Evolutionary conservation across 2,797 vertebrate genomes (phyloP), one percentile per base, ranked within the genome.

Genomic region (Echeneis naucrates): DNA sequence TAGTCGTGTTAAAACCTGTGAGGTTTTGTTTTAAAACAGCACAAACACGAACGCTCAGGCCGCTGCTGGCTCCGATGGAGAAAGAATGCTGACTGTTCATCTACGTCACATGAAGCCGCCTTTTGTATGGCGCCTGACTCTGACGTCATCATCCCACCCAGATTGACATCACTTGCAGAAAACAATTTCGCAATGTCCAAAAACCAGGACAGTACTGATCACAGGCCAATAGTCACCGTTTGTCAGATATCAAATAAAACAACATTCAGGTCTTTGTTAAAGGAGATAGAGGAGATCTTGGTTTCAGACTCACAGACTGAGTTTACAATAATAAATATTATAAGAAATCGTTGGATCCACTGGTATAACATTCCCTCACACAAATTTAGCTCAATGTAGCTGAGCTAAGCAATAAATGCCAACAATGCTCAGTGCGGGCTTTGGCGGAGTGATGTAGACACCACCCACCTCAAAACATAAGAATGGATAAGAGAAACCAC

Each of bases 31-130:
- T 56, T 69, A 13, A 23, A 72, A 42, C 0, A 4, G 35, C 35
- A 65, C 37, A 30, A 32, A 53, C 54, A 62, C 72, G 51, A 68
- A 65, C 8, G 21, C 10, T 44, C 3, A 4, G 48, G 51, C 3
- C 17, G 64, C 75, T 70, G 21, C 77, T 79, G 59, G 77, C 57
- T 56, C 47, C 24, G 0, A 19, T 4, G 64, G 75, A 62, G 77
- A 72, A 74, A 85, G 84, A 91, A 37, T 80, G 83, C 87, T 85
- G 85, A 90, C 83, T 92, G 77, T 21, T 60, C 73, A 2, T 0
- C 55, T 42, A 86, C 90, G 92, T 91, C 86, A 91, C 48, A 51
- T 67, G 69, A 73, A 68, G 79, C 64, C 16, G 60, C 3, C 21
- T 76, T 91, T 84, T 89, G 67, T 83, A 63, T n/a, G 64, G 42